Evolutionary conservation across 1,140 invertebrate species (phyloP).

Genomic region (Lordiphosa stackelbergi): DNA sequence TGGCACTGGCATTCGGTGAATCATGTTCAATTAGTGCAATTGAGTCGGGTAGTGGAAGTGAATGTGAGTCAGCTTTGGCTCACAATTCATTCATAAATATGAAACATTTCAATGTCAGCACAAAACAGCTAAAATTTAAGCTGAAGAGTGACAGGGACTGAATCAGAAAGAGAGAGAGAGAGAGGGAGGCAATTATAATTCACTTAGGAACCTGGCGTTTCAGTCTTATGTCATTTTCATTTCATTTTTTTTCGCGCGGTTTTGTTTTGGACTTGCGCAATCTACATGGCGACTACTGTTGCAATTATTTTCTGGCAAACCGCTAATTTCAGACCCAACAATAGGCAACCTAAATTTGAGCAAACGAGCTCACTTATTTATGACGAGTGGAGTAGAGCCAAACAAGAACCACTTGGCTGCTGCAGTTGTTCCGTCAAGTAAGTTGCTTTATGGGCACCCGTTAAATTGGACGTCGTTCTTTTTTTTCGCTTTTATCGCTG

Average conservation of each 20-base stretch:
- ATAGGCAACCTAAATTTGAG: constrained; percentile 28
- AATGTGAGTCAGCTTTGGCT: constrained; percentile 12
- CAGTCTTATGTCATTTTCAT: constrained; percentile 28
- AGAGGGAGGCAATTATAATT: constrained; percentile 35
- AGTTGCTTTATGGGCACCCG: constrained; percentile 54
- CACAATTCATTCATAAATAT: constrained; percentile 53
- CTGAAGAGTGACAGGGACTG: too few relatives aligned
- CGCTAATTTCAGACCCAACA: constrained; percentile 38
- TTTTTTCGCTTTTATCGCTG: constrained; percentile 45
- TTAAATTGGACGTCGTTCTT: constrained; percentile 55
- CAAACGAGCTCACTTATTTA: constrained; percentile 61
- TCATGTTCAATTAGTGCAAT: constrained; percentile 69
- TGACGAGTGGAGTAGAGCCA: constrained; percentile 7
- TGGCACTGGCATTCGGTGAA: constrained; percentile 27
- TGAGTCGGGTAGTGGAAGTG: constrained; percentile 13
- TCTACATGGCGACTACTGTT: neutral
- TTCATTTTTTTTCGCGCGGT: neutral
- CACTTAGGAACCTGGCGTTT: constrained; percentile 14
- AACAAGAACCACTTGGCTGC: constrained; percentile 30
- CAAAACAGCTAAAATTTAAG: constrained; percentile 16
- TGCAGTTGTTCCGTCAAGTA: constrained; percentile 35
- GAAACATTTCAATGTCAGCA: constrained; percentile 52
- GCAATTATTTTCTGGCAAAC: constrained; percentile 20
- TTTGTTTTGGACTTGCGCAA: constrained; percentile 1
- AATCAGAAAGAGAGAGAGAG: too few relatives aligned